Evolutionary conservation across 1,140 invertebrate species (phyloP).

Genomic region (Aphaenogaster ashmeadi): DNA sequence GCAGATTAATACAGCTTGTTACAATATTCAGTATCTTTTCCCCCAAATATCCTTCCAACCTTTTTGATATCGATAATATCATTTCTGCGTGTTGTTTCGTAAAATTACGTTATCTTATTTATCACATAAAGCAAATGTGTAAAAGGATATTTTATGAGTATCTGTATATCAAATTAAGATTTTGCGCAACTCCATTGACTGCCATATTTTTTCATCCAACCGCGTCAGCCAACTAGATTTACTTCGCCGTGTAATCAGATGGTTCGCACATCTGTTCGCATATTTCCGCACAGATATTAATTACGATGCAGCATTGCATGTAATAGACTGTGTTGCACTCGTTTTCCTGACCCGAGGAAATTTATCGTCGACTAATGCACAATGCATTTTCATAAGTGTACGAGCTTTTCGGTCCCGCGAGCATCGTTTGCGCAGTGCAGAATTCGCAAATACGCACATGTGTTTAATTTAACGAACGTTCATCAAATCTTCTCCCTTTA

Average conservation of each 20-base stretch:
- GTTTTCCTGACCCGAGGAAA: conserved; percentile 43
- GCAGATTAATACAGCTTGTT: not conserved
- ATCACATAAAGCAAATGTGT: not conserved
- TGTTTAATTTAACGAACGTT: conserved; percentile 29
- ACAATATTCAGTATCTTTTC: not conserved
- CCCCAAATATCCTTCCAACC: not conserved
- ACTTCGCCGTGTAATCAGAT: conserved; percentile 23
- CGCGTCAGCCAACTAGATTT: not conserved
- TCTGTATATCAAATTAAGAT: not conserved
- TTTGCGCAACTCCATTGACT: not conserved
- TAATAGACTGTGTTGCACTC: conserved; percentile 49
- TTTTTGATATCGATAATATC: not conserved
- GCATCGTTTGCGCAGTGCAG: conserved; percentile 41
- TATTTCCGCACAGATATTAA: conserved; percentile 53
- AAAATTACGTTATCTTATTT: not conserved
- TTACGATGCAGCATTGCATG: conserved; percentile 28
- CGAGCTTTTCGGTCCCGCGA: conserved; percentile 44
- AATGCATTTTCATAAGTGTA: conserved; percentile 61
- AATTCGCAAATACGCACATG: not conserved
- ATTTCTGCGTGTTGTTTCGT: not conserved
- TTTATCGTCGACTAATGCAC: conserved; percentile 60
- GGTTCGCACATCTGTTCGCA: not conserved
- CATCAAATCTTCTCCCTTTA: not conserved
- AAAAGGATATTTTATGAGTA: conserved; percentile 4
- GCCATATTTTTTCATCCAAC: conserved; percentile 18